Conservation (phyloP, 2,888 invertebrate genomes). For the Brassicogethes aeneus region DNA sequence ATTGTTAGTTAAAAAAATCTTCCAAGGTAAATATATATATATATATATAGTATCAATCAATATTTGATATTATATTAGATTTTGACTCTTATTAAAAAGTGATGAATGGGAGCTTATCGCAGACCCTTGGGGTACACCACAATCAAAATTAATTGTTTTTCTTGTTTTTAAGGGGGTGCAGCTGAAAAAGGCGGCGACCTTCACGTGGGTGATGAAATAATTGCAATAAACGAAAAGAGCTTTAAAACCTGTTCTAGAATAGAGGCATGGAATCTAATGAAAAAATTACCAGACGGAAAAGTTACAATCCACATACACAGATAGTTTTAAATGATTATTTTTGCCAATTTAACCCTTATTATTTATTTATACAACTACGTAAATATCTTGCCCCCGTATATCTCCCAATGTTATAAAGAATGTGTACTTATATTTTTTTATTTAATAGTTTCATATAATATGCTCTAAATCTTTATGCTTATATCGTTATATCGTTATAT, state of each 20-base stretch:
- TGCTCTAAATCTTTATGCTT: constrained; percentile 8
- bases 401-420: constrained; percentile 11
- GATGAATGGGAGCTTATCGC: no score
- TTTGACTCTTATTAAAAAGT: no score
- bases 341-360: background rate
- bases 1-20: constrained; percentile 84
- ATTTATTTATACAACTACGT: constrained; percentile 8
- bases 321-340: constrained; percentile 11
- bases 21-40: constrained; percentile 69
- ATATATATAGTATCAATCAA: no score
- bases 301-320: constrained; percentile 25
- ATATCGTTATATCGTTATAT: constrained; percentile 12
- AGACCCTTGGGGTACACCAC: no score
- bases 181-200: constrained; percentile 81
- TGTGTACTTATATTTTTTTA: constrained; percentile 12
- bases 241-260: constrained; percentile 82
- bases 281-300: constrained; percentile 78
- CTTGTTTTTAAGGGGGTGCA: constrained; percentile 63
- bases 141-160: constrained; percentile 1
- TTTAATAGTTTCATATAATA: constrained; percentile 6
- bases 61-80: no score
- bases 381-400: constrained; percentile 9
- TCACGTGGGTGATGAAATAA: constrained; percentile 77
- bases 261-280: constrained; percentile 90
- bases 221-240: constrained; percentile 73